Evolutionary conservation across 2,888 invertebrate genomes (phyloP).

Genomic region (Leucoptera coffeella): DNA sequence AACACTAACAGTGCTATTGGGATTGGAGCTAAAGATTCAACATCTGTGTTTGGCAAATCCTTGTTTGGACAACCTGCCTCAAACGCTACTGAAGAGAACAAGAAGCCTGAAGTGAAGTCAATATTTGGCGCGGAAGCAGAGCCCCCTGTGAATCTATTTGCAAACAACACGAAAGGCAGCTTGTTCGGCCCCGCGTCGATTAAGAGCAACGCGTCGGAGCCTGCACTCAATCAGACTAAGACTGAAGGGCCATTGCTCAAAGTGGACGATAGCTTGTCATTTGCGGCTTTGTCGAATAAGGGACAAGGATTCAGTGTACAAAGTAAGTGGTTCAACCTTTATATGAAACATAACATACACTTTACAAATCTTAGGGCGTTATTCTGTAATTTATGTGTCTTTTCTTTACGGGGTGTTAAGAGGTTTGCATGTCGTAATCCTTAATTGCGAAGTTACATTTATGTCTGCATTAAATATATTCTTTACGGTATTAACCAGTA

Average conservation of each 20-base stretch:
- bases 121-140: conserved; percentile 21
- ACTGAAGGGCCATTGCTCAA: conserved; percentile 13
- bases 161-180: conserved; percentile 17
- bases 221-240: too few species aligned
- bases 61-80: conserved; percentile 1
- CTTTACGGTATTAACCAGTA: too few species aligned
- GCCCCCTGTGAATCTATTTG: conserved; percentile 19
- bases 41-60: neutral
- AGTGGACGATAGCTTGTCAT: conserved; percentile 17
- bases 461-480: too few species aligned
- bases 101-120: conserved; percentile 18
- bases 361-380: too few species aligned
- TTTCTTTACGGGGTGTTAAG: too few species aligned
- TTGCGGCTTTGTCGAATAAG: conserved; percentile 20
- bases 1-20: neutral
- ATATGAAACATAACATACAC: too few species aligned
- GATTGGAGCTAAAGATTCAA: neutral
- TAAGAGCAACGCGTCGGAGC: too few species aligned
- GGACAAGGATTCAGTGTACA: conserved; percentile 13
- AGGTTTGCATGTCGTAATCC: too few species aligned
- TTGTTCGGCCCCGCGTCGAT: conserved; percentile 29
- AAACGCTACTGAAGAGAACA: conserved; percentile 9
- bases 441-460: too few species aligned
- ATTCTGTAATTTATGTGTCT: too few species aligned
- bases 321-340: conserved; percentile 16